Evolutionary conservation across 2,888 invertebrate genomes (phyloP).

Genomic region (Hypsopygia costalis): DNA sequence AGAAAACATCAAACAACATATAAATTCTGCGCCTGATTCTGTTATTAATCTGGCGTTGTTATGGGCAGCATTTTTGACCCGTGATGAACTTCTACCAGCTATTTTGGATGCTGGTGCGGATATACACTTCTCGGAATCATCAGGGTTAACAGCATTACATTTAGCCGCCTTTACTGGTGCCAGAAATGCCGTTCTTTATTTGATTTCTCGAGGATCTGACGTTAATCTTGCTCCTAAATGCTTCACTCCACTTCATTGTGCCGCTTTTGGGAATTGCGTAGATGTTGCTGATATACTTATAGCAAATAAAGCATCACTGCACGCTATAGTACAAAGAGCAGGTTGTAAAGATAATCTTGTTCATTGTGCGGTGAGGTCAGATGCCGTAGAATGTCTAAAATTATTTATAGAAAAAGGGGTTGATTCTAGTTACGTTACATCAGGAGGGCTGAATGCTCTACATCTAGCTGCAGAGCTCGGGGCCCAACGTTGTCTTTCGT

Average conservation of each 20-base stretch:
- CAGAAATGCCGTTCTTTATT: conserved; percentile 83
- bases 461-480: conserved; percentile 91
- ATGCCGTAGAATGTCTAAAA: conserved; percentile 88
- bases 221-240: conserved; percentile 85
- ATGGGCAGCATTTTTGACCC: conserved; percentile 86
- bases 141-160: conserved; percentile 87
- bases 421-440: conserved; percentile 87
- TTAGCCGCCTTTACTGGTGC: conserved; percentile 89
- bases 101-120: conserved; percentile 85
- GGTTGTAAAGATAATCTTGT: conserved; percentile 88
- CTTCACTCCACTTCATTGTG: conserved; percentile 92
- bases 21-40: conserved; percentile 82
- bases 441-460: conserved; percentile 87
- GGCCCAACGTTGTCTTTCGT: conserved; percentile 85
- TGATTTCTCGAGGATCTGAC: conserved; percentile 85
- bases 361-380: conserved; percentile 91
- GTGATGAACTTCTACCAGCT: conserved; percentile 85
- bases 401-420: conserved; percentile 88
- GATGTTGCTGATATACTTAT: conserved; percentile 89
- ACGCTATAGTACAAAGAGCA: conserved; percentile 83
- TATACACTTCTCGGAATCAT: conserved; percentile 85
- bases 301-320: conserved; percentile 84
- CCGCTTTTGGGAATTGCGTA: conserved; percentile 92
- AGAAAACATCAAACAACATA: conserved; percentile 81
- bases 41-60: conserved; percentile 87